A percentile compares a stretch with the other conserved stretches of the same genome.
phyloP scores from a whole-genome alignment of 2,797 vertebrate genomes.

The Oryzias dopingdopingensis region DNA sequence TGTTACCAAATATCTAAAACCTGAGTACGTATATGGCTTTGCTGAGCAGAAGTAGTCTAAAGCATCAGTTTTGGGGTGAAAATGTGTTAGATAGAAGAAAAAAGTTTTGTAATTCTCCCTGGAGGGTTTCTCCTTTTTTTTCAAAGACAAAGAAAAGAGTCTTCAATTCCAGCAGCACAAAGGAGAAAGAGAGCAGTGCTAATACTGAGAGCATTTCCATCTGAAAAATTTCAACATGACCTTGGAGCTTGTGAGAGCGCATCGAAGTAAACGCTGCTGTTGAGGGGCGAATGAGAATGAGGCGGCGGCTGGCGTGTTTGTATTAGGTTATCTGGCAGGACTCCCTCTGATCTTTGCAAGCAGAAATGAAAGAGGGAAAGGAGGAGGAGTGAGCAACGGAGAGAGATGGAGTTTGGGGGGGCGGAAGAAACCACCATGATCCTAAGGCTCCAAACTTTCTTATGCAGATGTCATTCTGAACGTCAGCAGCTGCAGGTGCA shows the following conservation, averaged over 20 bases:
- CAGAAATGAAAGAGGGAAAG: slow-evolving; percentile 25
- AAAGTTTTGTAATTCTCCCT: slow-evolving; percentile 35
- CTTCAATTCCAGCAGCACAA: slow-evolving; percentile 26
- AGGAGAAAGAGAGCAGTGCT: slow-evolving; percentile 9
- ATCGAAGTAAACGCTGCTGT: slow-evolving; percentile 46
- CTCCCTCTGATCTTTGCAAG: slow-evolving; percentile 36
- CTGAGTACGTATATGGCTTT: slow-evolving; percentile 6
- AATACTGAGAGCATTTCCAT: slow-evolving; percentile 36
- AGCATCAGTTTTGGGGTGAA: too few relatives aligned
- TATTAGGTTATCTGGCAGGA: slow-evolving; percentile 50
- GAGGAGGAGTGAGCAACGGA: slow-evolving; percentile 16
- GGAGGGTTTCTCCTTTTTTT: slow-evolving; percentile 31
- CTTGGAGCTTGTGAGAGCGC: slow-evolving; percentile 50
- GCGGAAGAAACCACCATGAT: too few relatives aligned
- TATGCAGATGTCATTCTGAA: too few relatives aligned
- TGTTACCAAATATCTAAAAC: slow-evolving; percentile 20
- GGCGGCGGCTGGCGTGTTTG: slow-evolving; percentile 23
- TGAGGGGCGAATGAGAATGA: slow-evolving; percentile 61
- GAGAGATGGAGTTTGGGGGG: slow-evolving; percentile 27
- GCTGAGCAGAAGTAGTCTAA: slow-evolving; percentile 4
- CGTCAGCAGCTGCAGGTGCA: too few relatives aligned
- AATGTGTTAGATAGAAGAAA: too few relatives aligned
- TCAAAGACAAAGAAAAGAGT: slow-evolving; percentile 50
- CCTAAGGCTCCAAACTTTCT: too few relatives aligned
- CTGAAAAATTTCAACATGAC: slow-evolving; percentile 59